Conservation (phyloP, 2,797 vertebrate genomes). For the Pristis pectinata region DNA sequence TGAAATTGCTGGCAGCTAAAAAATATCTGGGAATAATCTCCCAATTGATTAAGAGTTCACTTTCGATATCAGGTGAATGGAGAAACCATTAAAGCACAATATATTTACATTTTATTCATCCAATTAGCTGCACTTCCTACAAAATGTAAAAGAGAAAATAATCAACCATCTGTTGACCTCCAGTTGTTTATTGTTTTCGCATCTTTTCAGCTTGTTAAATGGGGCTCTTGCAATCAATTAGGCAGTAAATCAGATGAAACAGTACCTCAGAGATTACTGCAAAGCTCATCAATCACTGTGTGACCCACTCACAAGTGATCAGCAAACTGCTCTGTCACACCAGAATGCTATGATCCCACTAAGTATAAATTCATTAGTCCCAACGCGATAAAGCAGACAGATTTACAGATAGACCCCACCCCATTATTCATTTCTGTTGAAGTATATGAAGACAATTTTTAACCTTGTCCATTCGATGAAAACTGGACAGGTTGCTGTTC, state of each 20-base stretch:
- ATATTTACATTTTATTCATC: background rate
- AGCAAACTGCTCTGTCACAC: slow-evolving; percentile 10
- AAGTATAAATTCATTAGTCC: slow-evolving; percentile 14
- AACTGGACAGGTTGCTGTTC: background rate
- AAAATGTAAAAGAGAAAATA: background rate
- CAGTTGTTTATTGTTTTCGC: slow-evolving; percentile 4
- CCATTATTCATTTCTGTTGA: too few species aligned
- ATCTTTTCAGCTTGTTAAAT: slow-evolving; percentile 25
- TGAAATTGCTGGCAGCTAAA: background rate
- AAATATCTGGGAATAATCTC: background rate
- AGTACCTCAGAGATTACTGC: slow-evolving; percentile 17
- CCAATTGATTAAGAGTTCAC: background rate
- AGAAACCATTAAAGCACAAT: background rate
- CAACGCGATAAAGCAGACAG: background rate
- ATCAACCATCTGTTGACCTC: slow-evolving; percentile 27
- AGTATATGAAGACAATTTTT: background rate
- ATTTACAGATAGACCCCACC: background rate
- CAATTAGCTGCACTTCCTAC: background rate
- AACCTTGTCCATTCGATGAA: background rate
- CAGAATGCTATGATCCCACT: background rate
- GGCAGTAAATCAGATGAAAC: slow-evolving; percentile 34
- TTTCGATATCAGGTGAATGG: background rate
- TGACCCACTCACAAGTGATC: slow-evolving; percentile 29
- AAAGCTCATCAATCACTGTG: slow-evolving; percentile 27
- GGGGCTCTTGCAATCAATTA: slow-evolving; percentile 33